A percentile compares a stretch with the other conserved stretches of the same genome.
These are phyloP conservation scores for Theretra japonica DNA, from an alignment of 2,888 invertebrate species.

Conservation along the genomic window DNA sequence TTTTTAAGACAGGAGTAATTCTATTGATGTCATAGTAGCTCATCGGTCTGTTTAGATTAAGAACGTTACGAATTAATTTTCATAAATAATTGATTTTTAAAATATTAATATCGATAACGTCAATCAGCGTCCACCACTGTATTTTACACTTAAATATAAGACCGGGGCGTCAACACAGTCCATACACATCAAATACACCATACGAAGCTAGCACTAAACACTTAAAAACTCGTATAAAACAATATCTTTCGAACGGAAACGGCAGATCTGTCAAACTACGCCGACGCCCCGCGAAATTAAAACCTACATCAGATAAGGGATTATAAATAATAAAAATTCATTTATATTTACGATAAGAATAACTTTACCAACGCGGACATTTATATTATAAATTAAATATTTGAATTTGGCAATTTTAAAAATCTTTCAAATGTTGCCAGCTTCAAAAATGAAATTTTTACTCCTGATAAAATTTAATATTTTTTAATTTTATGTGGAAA, in stretches of 20 bases:
- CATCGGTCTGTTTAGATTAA: too few species aligned
- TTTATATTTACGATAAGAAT: constrained; percentile 18
- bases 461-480: not conserved
- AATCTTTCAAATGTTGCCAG: not conserved
- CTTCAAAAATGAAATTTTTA: not conserved
- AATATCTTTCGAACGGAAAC: not conserved
- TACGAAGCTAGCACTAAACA: constrained; percentile 6
- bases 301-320: constrained; percentile 15
- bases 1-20: not conserved
- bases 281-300: constrained; percentile 5
- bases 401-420: not conserved
- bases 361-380: constrained; percentile 22
- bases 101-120: not conserved
- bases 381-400: not conserved
- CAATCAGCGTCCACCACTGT: constrained; percentile 11
- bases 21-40: not conserved
- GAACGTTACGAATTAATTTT: too few species aligned
- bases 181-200: not conserved
- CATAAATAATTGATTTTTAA: too few species aligned
- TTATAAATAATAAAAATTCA: constrained; percentile 14
- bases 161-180: not conserved
- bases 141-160: constrained; percentile 13
- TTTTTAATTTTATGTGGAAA: not conserved
- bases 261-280: not conserved
- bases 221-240: constrained; percentile 9